Conservation (phyloP, 2,888 invertebrate genomes). For the Acrocera orbiculus region DNA sequence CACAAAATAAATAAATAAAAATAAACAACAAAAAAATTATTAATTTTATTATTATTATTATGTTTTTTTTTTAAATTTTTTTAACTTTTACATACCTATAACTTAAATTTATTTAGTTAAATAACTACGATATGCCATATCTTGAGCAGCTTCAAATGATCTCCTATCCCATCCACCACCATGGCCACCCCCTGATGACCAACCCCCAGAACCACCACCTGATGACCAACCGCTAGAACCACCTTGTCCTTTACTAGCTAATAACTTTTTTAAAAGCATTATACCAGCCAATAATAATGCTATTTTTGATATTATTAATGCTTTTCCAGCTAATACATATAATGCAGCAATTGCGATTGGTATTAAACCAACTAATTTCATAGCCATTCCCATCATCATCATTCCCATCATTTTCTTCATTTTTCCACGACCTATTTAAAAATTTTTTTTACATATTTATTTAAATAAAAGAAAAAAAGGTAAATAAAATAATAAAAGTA, state of each 20-base stretch:
- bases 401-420: constrained; percentile 85
- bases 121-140: constrained; percentile 56
- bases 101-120: no score
- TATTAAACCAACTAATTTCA: constrained; percentile 67
- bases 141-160: constrained; percentile 40
- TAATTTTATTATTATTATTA: no score
- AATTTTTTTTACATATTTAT: neutral
- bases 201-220: constrained; percentile 35
- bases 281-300: constrained; percentile 65
- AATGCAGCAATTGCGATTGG: constrained; percentile 65
- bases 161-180: constrained; percentile 57
- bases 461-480: constrained; percentile 1
- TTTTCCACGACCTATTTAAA: constrained; percentile 49
- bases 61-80: no score
- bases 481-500: constrained; percentile 11
- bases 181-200: constrained; percentile 37
- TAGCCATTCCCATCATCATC: constrained; percentile 77
- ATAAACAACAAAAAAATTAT: no score
- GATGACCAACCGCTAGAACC: constrained; percentile 21
- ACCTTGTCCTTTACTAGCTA: constrained; percentile 46
- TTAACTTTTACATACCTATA: no score
- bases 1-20: no score
- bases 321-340: constrained; percentile 69
- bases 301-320: constrained; percentile 62
- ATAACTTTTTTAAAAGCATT: constrained; percentile 64